Evolutionary conservation across 1,140 invertebrate genomes (phyloP).

Genomic region (Drosophila tropicalis): DNA sequence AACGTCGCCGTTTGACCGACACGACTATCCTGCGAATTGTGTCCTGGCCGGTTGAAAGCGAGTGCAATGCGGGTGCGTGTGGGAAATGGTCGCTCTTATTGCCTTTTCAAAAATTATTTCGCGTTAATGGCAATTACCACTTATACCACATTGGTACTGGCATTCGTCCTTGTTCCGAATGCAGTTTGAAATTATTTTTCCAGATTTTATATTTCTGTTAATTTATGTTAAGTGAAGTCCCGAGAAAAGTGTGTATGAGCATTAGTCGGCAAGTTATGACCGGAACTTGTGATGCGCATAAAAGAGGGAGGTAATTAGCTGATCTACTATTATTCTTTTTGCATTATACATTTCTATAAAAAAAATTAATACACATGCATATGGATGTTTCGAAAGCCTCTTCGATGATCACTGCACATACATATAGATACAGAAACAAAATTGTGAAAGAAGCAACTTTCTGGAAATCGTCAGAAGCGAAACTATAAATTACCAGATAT

Average conservation of each 20-base stretch:
- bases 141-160: constrained; percentile 40
- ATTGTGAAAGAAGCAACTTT: constrained; percentile 65
- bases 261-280: constrained; percentile 43
- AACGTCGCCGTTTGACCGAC: constrained; percentile 20
- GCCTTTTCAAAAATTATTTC: constrained; percentile 77
- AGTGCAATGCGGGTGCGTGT: constrained; percentile 53
- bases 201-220: constrained; percentile 73
- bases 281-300: too few relatives aligned
- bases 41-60: constrained; percentile 42
- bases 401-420: neutral
- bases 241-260: constrained; percentile 73
- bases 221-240: constrained; percentile 80
- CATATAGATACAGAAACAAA: neutral
- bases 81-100: constrained; percentile 76
- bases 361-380: neutral
- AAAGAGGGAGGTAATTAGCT: too few relatives aligned
- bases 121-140: constrained; percentile 81
- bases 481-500: constrained; percentile 69
- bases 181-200: constrained; percentile 73
- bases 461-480: constrained; percentile 81
- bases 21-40: constrained; percentile 78
- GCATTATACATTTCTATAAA: too few relatives aligned
- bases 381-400: neutral
- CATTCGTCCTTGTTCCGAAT: constrained; percentile 37
- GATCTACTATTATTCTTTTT: too few relatives aligned